Conservation (phyloP, 2,113 vertebrate genomes). For the Podilymbus podiceps region DNA sequence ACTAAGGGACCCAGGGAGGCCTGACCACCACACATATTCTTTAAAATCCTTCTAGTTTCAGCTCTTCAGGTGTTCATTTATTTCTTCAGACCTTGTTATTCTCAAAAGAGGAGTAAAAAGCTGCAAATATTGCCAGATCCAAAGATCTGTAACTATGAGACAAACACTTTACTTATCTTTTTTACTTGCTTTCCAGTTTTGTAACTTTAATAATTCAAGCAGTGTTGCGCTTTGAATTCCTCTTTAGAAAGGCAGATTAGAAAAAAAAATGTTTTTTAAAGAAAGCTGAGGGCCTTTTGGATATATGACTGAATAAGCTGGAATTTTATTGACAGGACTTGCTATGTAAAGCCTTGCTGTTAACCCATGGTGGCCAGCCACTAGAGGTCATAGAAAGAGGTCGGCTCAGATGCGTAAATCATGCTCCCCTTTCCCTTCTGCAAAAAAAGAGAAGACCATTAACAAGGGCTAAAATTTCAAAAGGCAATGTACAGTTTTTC, state of each 20-base stretch:
- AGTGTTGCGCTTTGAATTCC: neutral
- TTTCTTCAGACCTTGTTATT: neutral
- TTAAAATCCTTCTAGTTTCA: neutral
- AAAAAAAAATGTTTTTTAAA: neutral
- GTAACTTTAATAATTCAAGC: neutral
- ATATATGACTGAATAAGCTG: neutral
- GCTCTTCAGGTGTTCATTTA: neutral
- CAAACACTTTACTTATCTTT: neutral
- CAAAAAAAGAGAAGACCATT: neutral
- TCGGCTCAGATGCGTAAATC: neutral
- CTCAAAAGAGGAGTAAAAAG: neutral
- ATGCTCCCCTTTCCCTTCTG: neutral
- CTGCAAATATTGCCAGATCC: neutral
- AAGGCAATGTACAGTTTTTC: neutral
- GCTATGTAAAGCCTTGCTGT: neutral
- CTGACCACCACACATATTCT: fast-evolving
- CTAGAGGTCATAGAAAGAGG: neutral
- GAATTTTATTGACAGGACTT: neutral
- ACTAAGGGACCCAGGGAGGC: neutral
- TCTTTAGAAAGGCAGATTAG: neutral
- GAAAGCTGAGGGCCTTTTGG: neutral
- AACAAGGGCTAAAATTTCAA: neutral
- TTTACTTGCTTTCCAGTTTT: neutral
- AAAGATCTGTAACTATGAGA: neutral
- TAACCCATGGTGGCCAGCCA: fast-evolving